phyloP scores from a whole-genome alignment of 2,888 invertebrate species.

The Napeogenes sylphis region DNA sequence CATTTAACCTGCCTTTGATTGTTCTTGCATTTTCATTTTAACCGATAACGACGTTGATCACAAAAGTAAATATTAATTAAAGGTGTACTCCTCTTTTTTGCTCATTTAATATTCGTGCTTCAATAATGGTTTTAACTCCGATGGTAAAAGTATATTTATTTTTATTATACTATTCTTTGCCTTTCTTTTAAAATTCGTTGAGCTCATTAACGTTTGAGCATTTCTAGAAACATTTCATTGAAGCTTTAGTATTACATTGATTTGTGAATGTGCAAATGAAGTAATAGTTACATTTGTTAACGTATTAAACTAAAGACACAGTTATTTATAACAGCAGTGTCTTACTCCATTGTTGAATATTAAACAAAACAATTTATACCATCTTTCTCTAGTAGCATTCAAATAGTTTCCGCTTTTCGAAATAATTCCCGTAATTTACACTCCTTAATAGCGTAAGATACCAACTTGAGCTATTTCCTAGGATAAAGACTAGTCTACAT shows the following conservation, averaged over 20 bases:
- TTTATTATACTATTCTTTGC: neutral
- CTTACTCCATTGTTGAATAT: constrained; percentile 1
- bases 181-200: neutral
- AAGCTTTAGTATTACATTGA: neutral
- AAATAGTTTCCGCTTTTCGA: neutral
- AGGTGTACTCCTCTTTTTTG: constrained; percentile 3
- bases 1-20: constrained; percentile 15
- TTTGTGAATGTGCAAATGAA: too few species aligned
- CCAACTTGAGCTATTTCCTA: constrained; percentile 22
- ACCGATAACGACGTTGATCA: constrained; percentile 12
- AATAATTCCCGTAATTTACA: constrained; percentile 25
- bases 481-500: constrained; percentile 23
- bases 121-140: constrained; percentile 9
- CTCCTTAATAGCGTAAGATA: constrained; percentile 23
- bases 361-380: neutral
- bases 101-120: constrained; percentile 9
- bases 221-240: neutral
- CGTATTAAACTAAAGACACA: neutral
- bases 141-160: neutral
- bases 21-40: constrained; percentile 17
- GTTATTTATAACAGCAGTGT: neutral
- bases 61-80: constrained; percentile 4
- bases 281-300: neutral
- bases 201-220: constrained; percentile 2
- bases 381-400: constrained; percentile 1